These are phyloP conservation scores for Cephus nigrinus DNA, from an alignment of 2,888 invertebrate species.

Conservation along the genomic window DNA sequence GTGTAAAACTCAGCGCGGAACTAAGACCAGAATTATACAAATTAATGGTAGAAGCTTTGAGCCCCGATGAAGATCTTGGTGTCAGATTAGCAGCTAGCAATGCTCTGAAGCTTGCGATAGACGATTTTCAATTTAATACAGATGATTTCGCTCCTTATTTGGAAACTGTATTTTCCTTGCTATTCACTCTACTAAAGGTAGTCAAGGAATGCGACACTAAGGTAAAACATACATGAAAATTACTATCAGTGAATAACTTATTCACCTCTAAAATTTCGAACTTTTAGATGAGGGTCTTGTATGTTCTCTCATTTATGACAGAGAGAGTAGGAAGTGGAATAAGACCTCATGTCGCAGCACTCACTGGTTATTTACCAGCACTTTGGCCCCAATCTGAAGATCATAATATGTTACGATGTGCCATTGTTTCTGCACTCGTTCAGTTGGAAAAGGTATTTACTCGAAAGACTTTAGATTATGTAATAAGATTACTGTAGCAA, in stretches of 20 bases:
- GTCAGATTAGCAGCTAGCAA: conserved; percentile 89
- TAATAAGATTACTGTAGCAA: neutral
- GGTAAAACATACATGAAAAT: conserved; percentile 62
- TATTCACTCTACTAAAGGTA: conserved; percentile 87
- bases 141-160: conserved; percentile 88
- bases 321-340: conserved; percentile 85
- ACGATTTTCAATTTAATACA: conserved; percentile 92
- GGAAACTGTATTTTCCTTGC: conserved; percentile 79
- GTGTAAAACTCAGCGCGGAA: conserved; percentile 83
- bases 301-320: conserved; percentile 89
- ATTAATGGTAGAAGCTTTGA: conserved; percentile 79
- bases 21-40: conserved; percentile 86
- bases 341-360: conserved; percentile 75
- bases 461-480: neutral
- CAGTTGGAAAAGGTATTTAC: conserved; percentile 81
- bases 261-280: conserved; percentile 25
- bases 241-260: conserved; percentile 4
- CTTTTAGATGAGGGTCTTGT: conserved; percentile 86
- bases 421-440: conserved; percentile 87
- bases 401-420: conserved; percentile 91
- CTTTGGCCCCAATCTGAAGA: conserved; percentile 90
- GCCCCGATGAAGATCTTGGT: conserved; percentile 85
- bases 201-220: conserved; percentile 94
- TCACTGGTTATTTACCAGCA: conserved; percentile 86
- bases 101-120: conserved; percentile 85